Conservation (phyloP, 2,797 vertebrate genomes). For the Nyctibius grandis region DNA sequence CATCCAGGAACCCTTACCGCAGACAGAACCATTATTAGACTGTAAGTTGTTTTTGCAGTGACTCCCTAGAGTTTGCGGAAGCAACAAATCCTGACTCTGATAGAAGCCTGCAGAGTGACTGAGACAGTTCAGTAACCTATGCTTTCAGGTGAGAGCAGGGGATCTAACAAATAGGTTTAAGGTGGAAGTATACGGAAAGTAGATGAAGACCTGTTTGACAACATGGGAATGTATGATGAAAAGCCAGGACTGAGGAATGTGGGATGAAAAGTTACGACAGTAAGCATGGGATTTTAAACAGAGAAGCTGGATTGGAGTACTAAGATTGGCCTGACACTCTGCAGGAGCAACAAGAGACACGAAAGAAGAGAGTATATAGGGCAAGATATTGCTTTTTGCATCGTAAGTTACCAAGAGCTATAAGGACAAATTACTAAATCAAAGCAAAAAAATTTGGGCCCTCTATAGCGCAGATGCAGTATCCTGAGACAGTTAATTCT, state of each 20-base stretch:
- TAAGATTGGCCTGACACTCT: not conserved
- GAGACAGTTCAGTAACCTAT: not conserved
- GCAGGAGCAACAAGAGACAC: not conserved
- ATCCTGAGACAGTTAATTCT: not conserved
- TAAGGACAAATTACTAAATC: not conserved
- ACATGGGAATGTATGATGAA: not conserved
- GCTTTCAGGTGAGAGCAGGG: not conserved
- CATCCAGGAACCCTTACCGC: not conserved
- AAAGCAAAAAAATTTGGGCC: not conserved
- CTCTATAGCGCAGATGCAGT: not conserved
- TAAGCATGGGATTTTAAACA: not conserved
- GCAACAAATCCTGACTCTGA: not conserved
- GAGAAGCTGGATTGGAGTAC: not conserved
- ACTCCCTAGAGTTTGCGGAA: not conserved
- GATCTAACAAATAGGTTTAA: not conserved
- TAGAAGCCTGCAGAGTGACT: not conserved
- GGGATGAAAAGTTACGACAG: not conserved
- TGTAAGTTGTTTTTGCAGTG: not conserved
- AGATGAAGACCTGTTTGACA: not conserved
- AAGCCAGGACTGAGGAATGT: not conserved
- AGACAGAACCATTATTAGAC: not conserved
- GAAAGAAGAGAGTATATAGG: not conserved
- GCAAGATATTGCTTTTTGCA: not conserved
- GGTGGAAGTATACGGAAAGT: rapidly evolving
- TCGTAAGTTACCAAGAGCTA: not conserved